Base-by-base conservation (phyloP, 1,140 invertebrate species). In the Neodiprion pinetum region DNA sequence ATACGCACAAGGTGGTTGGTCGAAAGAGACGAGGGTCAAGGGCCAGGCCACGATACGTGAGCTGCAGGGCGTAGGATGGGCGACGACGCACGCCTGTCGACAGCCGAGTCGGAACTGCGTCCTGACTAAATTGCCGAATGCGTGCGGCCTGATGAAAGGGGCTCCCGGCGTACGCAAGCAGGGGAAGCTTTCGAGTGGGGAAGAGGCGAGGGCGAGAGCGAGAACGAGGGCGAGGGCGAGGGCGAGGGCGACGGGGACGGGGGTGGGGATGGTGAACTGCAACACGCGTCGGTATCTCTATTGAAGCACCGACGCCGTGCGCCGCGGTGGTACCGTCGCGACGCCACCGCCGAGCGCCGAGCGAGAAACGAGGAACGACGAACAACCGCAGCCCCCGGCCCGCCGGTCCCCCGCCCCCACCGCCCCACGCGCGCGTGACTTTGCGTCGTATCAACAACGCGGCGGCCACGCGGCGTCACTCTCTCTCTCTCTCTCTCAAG, bases 61-160 rank as follows among this genome's bases (percentile, higher is more conserved):
- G 40, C 14, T 47, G 3, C 12, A 11, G 67, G 67, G 67, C 7
- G 4, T 65, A 4, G 67, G 12, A 47, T 69, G 70, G 48, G 23
- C n/a, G 47, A 71, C 74, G 80, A 72, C 78, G 80, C 78, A 86
- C 78, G 77, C 80, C 81, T 85, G 84, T 83, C 85, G 85, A 86
- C 86, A 86, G 84, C 80, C 80, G 81, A 82, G 83, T 86, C 83
- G 87, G 86, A 87, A 88, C 87, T 88, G 86, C 80, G 53, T 61
- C 53, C 81, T 85, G 84, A 87, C 80, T 87, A 84, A 88, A 61
- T 86, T 88, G 82, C 80, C 78, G 82, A 84, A 85, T 87, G 86
- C 86, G 85, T 87, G 82, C 77, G 79, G 80, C 79, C 81, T 83
- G 83, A 86, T 81, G 83, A 87, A 87, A 86, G 86, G 83, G 83